Evolutionary conservation across 2,888 invertebrate genomes (phyloP).

Genomic region (Tineola bisselliella): DNA sequence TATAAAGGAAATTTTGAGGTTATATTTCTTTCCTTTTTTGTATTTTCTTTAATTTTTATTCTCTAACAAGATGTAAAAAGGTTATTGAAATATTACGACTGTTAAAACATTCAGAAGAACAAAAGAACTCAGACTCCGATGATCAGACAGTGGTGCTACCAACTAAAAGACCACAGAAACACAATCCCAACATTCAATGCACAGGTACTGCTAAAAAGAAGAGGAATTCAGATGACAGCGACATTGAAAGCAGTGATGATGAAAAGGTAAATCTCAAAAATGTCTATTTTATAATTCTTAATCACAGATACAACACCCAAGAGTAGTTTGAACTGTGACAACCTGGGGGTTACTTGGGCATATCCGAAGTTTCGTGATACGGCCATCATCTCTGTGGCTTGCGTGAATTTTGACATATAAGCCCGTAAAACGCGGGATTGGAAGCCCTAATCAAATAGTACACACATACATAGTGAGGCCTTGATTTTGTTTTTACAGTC

Average conservation of each 20-base stretch:
- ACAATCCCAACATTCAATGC: conserved; percentile 72
- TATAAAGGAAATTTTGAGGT: background rate
- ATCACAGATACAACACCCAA: too few relatives aligned
- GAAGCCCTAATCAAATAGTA: too few relatives aligned
- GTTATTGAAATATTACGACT: background rate
- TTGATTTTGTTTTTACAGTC: background rate
- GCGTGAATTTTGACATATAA: too few relatives aligned
- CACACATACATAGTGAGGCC: too few relatives aligned
- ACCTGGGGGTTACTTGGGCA: too few relatives aligned
- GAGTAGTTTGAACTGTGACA: too few relatives aligned
- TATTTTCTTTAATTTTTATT: background rate
- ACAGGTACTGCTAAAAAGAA: conserved; percentile 48
- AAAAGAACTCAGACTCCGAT: conserved; percentile 71
- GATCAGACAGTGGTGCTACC: conserved; percentile 72
- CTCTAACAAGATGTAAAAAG: too few relatives aligned
- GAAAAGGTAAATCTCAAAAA: conserved; percentile 32
- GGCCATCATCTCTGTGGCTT: too few relatives aligned
- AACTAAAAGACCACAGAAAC: conserved; percentile 70
- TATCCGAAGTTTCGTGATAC: too few relatives aligned
- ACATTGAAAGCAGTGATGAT: conserved; percentile 48
- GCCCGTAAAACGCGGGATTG: too few relatives aligned
- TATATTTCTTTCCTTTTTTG: conserved; percentile 16
- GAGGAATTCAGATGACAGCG: conserved; percentile 51
- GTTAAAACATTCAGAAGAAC: conserved; percentile 39
- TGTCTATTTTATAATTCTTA: too few relatives aligned